Percentiles rank a stretch among this genome's conserved stretches.
Conservation (phyloP, 2,797 vertebrate genomes). For the Euthynnus affinis region DNA sequence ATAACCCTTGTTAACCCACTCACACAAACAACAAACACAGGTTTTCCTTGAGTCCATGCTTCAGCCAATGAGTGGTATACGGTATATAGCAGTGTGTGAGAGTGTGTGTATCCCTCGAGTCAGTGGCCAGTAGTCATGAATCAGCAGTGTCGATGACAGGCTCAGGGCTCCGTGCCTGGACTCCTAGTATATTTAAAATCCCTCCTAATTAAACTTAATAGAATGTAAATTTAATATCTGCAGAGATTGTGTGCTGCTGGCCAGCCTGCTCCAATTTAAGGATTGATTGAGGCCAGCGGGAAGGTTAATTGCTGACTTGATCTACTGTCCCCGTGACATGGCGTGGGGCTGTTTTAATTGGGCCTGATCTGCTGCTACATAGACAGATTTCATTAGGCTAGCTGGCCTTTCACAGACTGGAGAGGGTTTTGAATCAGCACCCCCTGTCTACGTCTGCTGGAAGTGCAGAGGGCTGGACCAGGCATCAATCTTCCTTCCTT, state of each 20-base stretch:
- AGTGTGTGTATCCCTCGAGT: conserved; percentile 24
- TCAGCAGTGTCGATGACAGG: conserved; percentile 79
- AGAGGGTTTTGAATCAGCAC: conserved; percentile 42
- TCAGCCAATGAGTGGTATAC: conserved; percentile 28
- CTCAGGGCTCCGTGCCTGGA: conserved; percentile 80
- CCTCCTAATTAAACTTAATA: conserved; percentile 91
- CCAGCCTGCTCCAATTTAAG: conserved; percentile 79
- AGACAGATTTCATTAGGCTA: conserved; percentile 82
- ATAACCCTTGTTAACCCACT: conserved; percentile 26
- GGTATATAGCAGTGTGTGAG: conserved; percentile 25
- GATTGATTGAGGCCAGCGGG: conserved; percentile 86
- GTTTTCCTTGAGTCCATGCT: neutral
- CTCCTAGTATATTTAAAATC: conserved; percentile 89
- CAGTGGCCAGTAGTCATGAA: conserved; percentile 73
- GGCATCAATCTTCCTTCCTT: conserved; percentile 84
- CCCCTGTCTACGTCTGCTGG: conserved; percentile 71
- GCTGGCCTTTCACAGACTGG: conserved; percentile 56
- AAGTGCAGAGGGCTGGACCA: conserved; percentile 51
- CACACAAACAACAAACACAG: conserved; percentile 25
- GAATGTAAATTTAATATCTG: conserved; percentile 91
- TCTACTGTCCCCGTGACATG: conserved; percentile 87
- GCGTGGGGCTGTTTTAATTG: conserved; percentile 86
- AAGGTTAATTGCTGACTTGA: conserved; percentile 90
- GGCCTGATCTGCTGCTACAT: conserved; percentile 83
- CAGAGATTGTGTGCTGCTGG: conserved; percentile 79